Conservation (phyloP, 1,140 invertebrate species). For the Heterodera carotae region DNA sequence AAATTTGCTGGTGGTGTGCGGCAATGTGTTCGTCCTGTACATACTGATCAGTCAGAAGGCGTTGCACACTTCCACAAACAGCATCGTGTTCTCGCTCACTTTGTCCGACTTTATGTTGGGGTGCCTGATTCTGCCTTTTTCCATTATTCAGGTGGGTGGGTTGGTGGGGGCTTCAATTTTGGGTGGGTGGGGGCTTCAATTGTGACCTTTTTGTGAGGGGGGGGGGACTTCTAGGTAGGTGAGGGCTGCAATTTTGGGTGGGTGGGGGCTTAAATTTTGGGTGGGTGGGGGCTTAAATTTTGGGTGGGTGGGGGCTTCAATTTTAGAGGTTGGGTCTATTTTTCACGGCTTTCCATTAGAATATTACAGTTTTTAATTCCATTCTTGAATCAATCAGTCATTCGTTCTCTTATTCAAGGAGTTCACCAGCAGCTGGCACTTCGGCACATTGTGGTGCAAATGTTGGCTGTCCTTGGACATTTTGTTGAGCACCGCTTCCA, state of each 20-base stretch:
- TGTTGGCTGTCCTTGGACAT: conserved; percentile 69
- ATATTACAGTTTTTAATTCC: no score
- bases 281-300: no score
- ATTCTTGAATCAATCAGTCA: no score
- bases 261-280: no score
- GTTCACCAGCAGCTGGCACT: conserved; percentile 65
- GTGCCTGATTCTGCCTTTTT: conserved; percentile 67
- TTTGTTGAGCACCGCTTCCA: conserved; percentile 67
- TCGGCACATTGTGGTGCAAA: conserved; percentile 66
- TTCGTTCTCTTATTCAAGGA: conserved; percentile 50
- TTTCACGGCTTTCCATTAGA: no score
- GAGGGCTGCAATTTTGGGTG: no score
- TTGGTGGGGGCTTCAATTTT: no score
- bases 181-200: no score
- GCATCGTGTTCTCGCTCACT: conserved; percentile 62
- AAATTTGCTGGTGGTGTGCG: conserved; percentile 61
- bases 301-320: no score
- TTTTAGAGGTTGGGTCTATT: no score
- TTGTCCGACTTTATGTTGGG: conserved; percentile 67
- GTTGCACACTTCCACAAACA: conserved; percentile 63
- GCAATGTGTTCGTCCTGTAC: conserved; percentile 63
- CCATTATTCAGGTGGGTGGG: conserved; percentile 61
- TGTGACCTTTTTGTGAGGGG: no score
- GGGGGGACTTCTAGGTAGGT: no score
- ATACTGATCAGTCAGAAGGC: conserved; percentile 57